phyloP scores from a whole-genome alignment of 2,888 invertebrate species.

The Dryadula phaetusa region DNA sequence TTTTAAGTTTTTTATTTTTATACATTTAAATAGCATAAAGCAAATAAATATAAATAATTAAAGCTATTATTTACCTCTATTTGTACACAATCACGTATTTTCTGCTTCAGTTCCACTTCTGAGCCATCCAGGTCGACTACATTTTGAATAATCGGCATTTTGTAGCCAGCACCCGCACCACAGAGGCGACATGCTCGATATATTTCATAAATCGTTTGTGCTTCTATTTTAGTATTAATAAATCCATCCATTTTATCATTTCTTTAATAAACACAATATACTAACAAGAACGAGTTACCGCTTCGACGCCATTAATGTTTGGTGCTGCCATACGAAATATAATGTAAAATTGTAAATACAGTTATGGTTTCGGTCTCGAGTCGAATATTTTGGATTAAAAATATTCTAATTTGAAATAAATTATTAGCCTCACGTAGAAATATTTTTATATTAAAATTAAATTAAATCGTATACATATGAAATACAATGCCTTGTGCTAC shows the following conservation, averaged over 20 bases:
- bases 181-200: constrained; percentile 78
- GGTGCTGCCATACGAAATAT: constrained; percentile 8
- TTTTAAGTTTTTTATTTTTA: not conserved
- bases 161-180: constrained; percentile 78
- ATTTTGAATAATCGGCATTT: constrained; percentile 80
- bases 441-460: too few relatives aligned
- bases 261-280: constrained; percentile 31
- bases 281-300: constrained; percentile 36
- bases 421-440: too few relatives aligned
- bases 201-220: constrained; percentile 72
- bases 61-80: constrained; percentile 64
- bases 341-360: constrained; percentile 12
- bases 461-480: too few relatives aligned
- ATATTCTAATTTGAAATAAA: constrained; percentile 1
- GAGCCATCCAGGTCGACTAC: constrained; percentile 61
- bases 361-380: not conserved
- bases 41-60: not conserved
- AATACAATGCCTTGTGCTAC: too few relatives aligned
- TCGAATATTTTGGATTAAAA: not conserved
- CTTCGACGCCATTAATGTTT: constrained; percentile 45
- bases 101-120: constrained; percentile 68
- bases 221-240: constrained; percentile 60
- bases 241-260: constrained; percentile 61
- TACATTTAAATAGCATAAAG: not conserved
- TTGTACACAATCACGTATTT: constrained; percentile 77